These are phyloP conservation scores for Toxotes chatareus DNA, from an alignment of 2,113 vertebrate genomes.

Conservation along the genomic window DNA sequence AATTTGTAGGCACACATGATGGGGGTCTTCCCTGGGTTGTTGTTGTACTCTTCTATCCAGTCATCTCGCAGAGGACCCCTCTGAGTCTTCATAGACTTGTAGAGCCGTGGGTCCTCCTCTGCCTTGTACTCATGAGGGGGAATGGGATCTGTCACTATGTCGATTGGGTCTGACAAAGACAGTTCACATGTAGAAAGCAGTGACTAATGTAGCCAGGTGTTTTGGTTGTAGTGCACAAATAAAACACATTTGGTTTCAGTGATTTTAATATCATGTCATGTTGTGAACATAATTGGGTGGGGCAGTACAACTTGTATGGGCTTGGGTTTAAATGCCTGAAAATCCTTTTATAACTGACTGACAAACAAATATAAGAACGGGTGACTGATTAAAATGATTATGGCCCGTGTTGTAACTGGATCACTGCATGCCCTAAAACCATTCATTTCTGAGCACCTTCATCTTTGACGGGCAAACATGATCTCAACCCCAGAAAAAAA, in stretches of 20 bases:
- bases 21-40: constrained; percentile 86
- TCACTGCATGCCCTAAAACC: constrained; percentile 31
- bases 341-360: constrained; percentile 21
- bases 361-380: background rate
- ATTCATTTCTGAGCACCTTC: constrained; percentile 18
- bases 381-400: constrained; percentile 39
- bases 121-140: constrained; percentile 93
- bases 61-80: constrained; percentile 93
- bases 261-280: background rate
- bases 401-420: constrained; percentile 34
- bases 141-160: constrained; percentile 96
- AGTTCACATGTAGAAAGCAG: background rate
- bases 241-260: background rate
- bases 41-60: constrained; percentile 94
- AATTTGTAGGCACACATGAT: constrained; percentile 99
- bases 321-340: constrained; percentile 22
- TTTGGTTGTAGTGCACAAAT: background rate
- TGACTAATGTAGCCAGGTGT: background rate
- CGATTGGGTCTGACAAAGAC: constrained; percentile 89
- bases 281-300: background rate
- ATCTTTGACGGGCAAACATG: constrained; percentile 14
- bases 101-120: constrained; percentile 95
- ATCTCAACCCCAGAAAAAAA: constrained; percentile 9
- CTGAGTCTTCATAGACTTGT: constrained; percentile 92
- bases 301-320: background rate